Conservation (phyloP, 2,113 vertebrate genomes). For the Hymenochirus boettgeri region DNA sequence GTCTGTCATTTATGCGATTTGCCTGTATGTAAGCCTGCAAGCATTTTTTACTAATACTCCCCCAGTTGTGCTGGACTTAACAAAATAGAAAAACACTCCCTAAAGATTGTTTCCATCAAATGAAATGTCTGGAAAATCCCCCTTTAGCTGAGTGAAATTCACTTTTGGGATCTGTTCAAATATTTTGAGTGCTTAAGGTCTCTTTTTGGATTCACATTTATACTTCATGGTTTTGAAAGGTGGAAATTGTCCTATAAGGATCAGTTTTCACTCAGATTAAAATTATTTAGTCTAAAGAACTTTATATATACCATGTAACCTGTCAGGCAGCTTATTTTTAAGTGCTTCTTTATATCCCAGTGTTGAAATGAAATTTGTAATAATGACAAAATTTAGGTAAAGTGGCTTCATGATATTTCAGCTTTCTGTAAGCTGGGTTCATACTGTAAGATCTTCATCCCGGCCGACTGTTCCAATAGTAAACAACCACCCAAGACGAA, state of each 20-base stretch:
- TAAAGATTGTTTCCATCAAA: slow-evolving; percentile 31
- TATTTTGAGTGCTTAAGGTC: background rate
- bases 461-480: no score
- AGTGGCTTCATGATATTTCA: background rate
- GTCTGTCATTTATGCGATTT: slow-evolving; percentile 39
- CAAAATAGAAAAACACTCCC: slow-evolving; percentile 34
- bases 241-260: slow-evolving; percentile 15
- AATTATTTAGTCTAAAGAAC: background rate
- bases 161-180: slow-evolving; percentile 17
- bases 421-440: no score
- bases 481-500: no score
- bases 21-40: slow-evolving; percentile 37
- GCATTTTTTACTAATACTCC: slow-evolving; percentile 40
- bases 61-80: slow-evolving; percentile 33
- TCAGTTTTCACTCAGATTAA: background rate
- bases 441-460: no score
- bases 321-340: background rate
- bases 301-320: slow-evolving; percentile 1
- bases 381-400: background rate
- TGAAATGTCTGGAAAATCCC: slow-evolving; percentile 40
- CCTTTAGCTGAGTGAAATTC: slow-evolving; percentile 33
- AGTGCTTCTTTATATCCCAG: background rate
- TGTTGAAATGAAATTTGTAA: background rate
- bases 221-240: slow-evolving; percentile 3
- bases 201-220: slow-evolving; percentile 2